Percentiles rank a stretch among this genome's conserved stretches.
Conservation (phyloP, 2,797 vertebrate species). For the Acrossocheilus fasciatus region DNA sequence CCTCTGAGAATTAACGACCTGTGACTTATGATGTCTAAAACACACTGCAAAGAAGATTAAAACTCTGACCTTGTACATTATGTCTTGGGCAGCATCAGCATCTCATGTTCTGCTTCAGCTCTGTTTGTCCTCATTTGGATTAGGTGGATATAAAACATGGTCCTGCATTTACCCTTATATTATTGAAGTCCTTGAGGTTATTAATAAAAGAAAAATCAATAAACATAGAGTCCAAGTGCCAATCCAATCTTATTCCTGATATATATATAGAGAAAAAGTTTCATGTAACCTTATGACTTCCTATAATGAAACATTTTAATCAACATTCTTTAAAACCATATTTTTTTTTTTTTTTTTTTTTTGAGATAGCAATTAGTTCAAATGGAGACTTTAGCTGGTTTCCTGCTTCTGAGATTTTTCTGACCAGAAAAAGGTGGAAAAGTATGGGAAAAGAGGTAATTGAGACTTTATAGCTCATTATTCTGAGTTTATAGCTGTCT, state of each 20-base stretch:
- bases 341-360: too few relatives aligned
- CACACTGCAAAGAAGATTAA: conserved; percentile 21
- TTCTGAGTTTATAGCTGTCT: too few relatives aligned
- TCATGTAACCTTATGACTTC: background rate
- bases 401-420: background rate
- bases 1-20: conserved; percentile 16
- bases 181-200: conserved; percentile 19
- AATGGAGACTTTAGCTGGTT: background rate
- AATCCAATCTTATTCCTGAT: conserved; percentile 11
- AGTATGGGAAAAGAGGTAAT: background rate
- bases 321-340: too few relatives aligned
- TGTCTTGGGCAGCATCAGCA: background rate
- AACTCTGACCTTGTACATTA: conserved; percentile 21
- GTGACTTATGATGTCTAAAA: conserved; percentile 8
- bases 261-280: too few relatives aligned
- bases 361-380: background rate
- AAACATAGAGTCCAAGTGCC: background rate
- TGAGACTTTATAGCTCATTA: too few relatives aligned
- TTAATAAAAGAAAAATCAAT: conserved; percentile 21
- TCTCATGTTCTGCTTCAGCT: background rate
- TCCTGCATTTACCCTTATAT: background rate
- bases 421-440: background rate
- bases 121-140: conserved; percentile 35
- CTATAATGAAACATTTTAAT: background rate
- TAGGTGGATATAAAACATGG: conserved; percentile 12